phyloP scores from a whole-genome alignment of 2,888 invertebrate species.

The Sympetrum striolatum region DNA sequence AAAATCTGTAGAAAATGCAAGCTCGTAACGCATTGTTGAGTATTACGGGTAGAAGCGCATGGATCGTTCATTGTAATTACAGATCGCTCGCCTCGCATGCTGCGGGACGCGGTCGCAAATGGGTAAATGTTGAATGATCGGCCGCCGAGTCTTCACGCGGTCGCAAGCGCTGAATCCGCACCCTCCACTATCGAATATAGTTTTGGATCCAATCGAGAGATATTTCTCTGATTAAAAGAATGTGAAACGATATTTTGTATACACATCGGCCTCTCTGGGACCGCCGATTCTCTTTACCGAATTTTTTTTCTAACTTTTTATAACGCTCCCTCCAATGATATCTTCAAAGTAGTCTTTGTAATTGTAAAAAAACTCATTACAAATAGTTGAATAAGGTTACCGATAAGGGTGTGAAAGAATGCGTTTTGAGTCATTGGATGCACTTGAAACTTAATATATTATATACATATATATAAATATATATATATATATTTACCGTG shows the following conservation, averaged over 20 bases:
- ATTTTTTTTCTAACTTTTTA: constrained; percentile 37
- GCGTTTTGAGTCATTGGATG: constrained; percentile 21
- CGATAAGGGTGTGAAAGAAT: neutral
- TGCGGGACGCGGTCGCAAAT: too few species aligned
- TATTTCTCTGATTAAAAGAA: constrained; percentile 30
- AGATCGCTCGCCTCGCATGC: too few species aligned
- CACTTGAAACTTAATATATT: constrained; percentile 24
- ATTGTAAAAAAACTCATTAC: constrained; percentile 2
- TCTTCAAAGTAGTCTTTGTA: constrained; percentile 26
- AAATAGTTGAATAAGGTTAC: constrained; percentile 2
- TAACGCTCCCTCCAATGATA: constrained; percentile 29
- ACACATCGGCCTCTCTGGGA: neutral
- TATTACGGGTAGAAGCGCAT: neutral
- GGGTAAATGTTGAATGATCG: neutral
- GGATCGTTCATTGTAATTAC: neutral
- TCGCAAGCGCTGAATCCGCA: neutral
- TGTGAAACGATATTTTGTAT: constrained; percentile 24
- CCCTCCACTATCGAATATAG: constrained; percentile 8
- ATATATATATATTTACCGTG: constrained; percentile 27
- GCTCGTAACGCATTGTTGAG: neutral
- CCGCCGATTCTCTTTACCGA: constrained; percentile 8
- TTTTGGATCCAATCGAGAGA: constrained; percentile 10
- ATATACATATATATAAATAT: constrained; percentile 3
- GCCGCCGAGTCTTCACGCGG: neutral
- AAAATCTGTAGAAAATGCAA: neutral